Conservation (phyloP, 37 sponge, comb jelly and placozoan genomes). For the Cladorhizidae sp. region DNA sequence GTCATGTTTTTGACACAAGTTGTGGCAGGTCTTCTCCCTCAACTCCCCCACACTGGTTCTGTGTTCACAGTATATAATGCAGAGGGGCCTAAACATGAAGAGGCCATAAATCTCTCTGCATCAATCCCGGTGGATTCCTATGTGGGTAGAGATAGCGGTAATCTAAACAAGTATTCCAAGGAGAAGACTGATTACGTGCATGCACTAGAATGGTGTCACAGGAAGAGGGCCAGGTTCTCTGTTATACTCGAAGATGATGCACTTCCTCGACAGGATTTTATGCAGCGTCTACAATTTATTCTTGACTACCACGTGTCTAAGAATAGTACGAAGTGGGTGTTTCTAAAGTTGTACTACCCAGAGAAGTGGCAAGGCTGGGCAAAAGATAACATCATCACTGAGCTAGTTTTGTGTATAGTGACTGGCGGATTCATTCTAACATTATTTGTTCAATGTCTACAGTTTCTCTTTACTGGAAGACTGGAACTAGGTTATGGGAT, state of each 20-base stretch:
- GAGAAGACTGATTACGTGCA: conserved; percentile 31
- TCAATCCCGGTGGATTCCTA: conserved; percentile 25
- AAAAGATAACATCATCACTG: conserved; percentile 9
- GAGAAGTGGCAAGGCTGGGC: conserved; percentile 63
- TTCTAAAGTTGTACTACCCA: conserved; percentile 57
- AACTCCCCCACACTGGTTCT: neutral
- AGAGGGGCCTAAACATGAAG: conserved; percentile 28
- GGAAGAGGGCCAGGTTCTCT: conserved; percentile 17
- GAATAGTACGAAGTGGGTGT: conserved; percentile 14
- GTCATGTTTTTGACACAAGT: conserved; percentile 43
- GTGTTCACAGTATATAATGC: conserved; percentile 45
- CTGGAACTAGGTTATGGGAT: neutral
- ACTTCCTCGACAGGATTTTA: conserved; percentile 23
- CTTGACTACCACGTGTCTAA: conserved; percentile 8
- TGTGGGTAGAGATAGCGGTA: no score
- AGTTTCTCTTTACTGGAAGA: neutral
- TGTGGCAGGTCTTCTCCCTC: conserved; percentile 27
- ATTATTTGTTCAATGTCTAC: neutral
- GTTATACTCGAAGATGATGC: conserved; percentile 67
- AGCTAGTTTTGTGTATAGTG: conserved; percentile 1
- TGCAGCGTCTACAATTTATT: conserved; percentile 22
- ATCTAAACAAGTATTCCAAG: conserved; percentile 4
- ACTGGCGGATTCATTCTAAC: conserved; percentile 21
- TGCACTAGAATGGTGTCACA: conserved; percentile 26
- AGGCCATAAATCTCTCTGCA: conserved; percentile 28